Percentiles rank a stretch among this genome's conserved stretches.
Conservation (phyloP, 2,797 vertebrate genomes). For the Notolepis coatsorum region DNA sequence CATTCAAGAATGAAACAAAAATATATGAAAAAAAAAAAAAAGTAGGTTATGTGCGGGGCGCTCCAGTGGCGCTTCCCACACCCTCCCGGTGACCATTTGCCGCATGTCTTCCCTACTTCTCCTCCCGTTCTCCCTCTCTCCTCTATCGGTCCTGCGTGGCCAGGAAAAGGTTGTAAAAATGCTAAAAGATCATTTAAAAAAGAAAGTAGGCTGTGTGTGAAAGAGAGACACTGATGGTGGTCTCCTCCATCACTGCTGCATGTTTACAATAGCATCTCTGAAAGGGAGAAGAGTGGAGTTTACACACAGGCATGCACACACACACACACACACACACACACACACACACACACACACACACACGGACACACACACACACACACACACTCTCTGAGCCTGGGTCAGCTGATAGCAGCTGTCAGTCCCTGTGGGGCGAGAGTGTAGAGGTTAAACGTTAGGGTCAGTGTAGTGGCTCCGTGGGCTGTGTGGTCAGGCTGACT, state of each 20-base stretch:
- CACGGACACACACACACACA: neutral
- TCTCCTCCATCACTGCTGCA: neutral
- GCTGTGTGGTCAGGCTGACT: slow-evolving; percentile 52
- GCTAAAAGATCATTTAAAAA: too few species aligned
- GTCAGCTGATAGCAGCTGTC: slow-evolving; percentile 63
- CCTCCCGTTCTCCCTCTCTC: too few species aligned
- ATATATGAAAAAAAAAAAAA: too few species aligned
- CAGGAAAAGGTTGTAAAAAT: too few species aligned
- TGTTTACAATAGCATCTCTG: neutral
- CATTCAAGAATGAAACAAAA: too few species aligned
- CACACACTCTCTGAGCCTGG: slow-evolving; percentile 3
- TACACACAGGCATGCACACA: slow-evolving; percentile 1
- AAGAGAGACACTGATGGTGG: slow-evolving; percentile 13
- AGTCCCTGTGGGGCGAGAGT: slow-evolving; percentile 35
- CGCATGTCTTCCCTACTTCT: too few species aligned
- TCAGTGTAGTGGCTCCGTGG: slow-evolving; percentile 56
- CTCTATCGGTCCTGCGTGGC: too few species aligned
- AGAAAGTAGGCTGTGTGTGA: neutral
- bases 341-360: slow-evolving; percentile 10
- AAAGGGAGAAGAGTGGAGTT: neutral
- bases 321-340: neutral
- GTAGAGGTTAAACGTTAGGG: slow-evolving; percentile 62
- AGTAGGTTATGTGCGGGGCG: too few species aligned
- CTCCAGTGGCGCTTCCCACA: too few species aligned
- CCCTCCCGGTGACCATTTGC: too few species aligned